Evolutionary conservation across 2,888 invertebrate species (phyloP), one percentile per base, ranked within the genome.

Genomic region (Galeruca laticollis): DNA sequence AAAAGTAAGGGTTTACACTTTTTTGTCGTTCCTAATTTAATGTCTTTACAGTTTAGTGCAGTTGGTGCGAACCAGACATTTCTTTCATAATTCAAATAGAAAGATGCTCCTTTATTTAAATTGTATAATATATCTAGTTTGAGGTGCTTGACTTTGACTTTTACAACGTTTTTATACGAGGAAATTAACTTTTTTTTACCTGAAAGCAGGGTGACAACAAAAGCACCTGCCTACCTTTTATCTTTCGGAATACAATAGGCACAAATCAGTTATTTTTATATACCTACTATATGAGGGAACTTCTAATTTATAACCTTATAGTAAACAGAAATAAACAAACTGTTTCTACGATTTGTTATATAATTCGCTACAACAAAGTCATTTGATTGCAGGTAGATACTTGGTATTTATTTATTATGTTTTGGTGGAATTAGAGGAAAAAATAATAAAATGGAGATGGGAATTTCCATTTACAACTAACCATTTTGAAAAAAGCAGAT

Each of bases 131-230:
- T 47, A 47, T 47, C 15, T 18, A 47, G 47, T 47, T 47, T 10
- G 47, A 15, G 18, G 47, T 47, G 47, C 47, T 47, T 18, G 47
- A 47, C 18, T 47, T 47, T 47, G 47, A 47, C 47, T 15, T 47
- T 47, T 47, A 47, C 47, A 47, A 47, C 47, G 18, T 18, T 47
- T 47, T 47, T 47, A 18, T 47, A 18, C 15, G 9, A 47, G 47
- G 47, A 47, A 47, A 47, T 47, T 18, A 47, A 18, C 47, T 18
- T 47, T 47, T 47, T 40, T 40, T 40, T 47, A 47, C 47, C 47
- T 47, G 47, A 18, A 47, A 18, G 18, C 10, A 9, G 9, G 47
- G 18, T 18, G 47, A 47, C 18, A 47, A 18, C 18, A 9, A 47
- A 47, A 47, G 18, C 47, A 47, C 47, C 47, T 47, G 47, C 15